Conservation (phyloP, 2,113 vertebrate species). For the Engystomops pustulosus region DNA sequence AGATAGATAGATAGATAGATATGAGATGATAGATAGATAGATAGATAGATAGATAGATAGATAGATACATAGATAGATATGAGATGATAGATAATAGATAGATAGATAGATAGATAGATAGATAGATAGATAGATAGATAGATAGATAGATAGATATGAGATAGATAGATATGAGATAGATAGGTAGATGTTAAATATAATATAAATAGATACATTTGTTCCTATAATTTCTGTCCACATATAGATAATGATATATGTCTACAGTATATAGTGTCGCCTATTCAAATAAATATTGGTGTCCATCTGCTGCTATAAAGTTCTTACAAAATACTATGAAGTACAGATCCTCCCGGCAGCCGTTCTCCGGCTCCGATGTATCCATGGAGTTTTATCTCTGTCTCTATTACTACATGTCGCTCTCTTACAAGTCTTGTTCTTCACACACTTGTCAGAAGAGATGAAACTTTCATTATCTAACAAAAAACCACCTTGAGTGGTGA, state of each 20-base stretch:
- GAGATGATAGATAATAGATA: background rate
- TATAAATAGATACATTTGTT: background rate
- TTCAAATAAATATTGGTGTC: too few relatives aligned
- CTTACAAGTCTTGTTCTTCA: background rate
- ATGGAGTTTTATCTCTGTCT: too few relatives aligned
- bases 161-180: background rate
- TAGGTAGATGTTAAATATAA: too few relatives aligned
- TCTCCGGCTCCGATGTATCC: too few relatives aligned
- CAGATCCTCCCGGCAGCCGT: too few relatives aligned
- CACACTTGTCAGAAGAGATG: background rate
- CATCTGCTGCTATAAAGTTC: too few relatives aligned
- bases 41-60: conserved; percentile 3
- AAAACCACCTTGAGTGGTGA: background rate
- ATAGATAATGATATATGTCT: too few relatives aligned
- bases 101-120: background rate
- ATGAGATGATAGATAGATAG: background rate
- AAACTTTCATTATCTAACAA: conserved; percentile 11
- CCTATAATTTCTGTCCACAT: too few relatives aligned
- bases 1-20: conserved; percentile 15
- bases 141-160: background rate
- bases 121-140: background rate
- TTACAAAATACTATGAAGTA: too few relatives aligned
- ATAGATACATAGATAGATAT: background rate
- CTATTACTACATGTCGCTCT: background rate
- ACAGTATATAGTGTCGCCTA: too few relatives aligned